These are phyloP conservation scores for Zhuqinia jingwanae DNA, from an alignment of 2,888 invertebrate species.

Conservation along the genomic window DNA sequence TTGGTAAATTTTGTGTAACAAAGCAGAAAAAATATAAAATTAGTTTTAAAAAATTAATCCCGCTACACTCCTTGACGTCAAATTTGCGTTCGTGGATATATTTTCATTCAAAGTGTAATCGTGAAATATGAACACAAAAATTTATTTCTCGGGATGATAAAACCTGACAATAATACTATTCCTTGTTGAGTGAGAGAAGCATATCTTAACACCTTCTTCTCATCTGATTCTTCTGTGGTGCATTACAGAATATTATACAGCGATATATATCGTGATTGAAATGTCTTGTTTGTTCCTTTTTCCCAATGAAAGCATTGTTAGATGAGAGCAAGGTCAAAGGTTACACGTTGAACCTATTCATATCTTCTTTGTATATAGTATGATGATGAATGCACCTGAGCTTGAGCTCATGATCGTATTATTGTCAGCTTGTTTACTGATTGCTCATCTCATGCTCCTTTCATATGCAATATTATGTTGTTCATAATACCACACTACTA, in stretches of 20 bases:
- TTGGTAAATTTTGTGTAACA: no score
- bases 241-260: background rate
- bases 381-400: background rate
- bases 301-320: conserved; percentile 58
- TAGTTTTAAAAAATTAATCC: no score
- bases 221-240: background rate
- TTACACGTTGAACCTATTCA: conserved; percentile 65
- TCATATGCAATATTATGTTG: background rate
- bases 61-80: no score
- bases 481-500: conserved; percentile 41
- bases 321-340: conserved; percentile 68
- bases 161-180: no score
- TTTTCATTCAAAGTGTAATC: no score
- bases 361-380: conserved; percentile 59
- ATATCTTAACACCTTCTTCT: no score
- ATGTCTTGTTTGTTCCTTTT: conserved; percentile 57
- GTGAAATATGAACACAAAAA: no score
- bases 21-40: no score
- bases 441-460: conserved; percentile 54
- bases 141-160: no score
- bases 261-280: conserved; percentile 59
- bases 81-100: no score
- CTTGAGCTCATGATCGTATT: background rate
- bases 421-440: conserved; percentile 45
- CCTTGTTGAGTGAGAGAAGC: no score